phyloP scores from a whole-genome alignment of 2,797 vertebrate genomes.

The Melanotaenia boesemani region DNA sequence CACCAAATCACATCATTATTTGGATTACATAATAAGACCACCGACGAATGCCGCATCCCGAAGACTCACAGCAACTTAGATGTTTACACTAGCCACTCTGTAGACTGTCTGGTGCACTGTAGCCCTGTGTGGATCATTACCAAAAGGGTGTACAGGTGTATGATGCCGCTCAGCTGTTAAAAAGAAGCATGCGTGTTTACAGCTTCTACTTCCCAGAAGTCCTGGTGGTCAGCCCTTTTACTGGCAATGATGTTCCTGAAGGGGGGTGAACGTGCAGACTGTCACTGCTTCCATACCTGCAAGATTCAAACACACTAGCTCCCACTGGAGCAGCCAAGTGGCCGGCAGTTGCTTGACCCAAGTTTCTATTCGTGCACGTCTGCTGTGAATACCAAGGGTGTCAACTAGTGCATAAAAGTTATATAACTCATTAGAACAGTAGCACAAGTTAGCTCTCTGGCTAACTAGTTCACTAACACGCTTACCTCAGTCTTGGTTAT shows the following conservation, averaged over 20 bases:
- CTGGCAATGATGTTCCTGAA: slow-evolving; percentile 58
- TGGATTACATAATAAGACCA: slow-evolving; percentile 73
- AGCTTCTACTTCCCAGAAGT: slow-evolving; percentile 68
- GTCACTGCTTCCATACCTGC: slow-evolving; percentile 55
- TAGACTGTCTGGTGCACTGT: slow-evolving; percentile 9
- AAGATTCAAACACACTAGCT: slow-evolving; percentile 55
- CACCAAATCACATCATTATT: slow-evolving; percentile 63
- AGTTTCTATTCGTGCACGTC: slow-evolving; percentile 49
- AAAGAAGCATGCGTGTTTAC: slow-evolving; percentile 49
- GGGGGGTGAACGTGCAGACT: slow-evolving; percentile 50
- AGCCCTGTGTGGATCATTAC: slow-evolving; percentile 31
- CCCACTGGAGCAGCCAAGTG: slow-evolving; percentile 29
- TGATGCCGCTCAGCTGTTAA: slow-evolving; percentile 15
- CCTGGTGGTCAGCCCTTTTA: slow-evolving; percentile 61
- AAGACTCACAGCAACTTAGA: slow-evolving; percentile 35
- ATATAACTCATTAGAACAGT: slow-evolving; percentile 74
- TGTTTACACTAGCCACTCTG: slow-evolving; percentile 38
- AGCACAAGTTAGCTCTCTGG: slow-evolving; percentile 75
- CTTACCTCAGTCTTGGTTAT: slow-evolving; percentile 98
- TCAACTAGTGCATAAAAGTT: slow-evolving; percentile 78
- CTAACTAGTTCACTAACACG: slow-evolving; percentile 66
- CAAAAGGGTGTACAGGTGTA: slow-evolving; percentile 52
- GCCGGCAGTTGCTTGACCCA: slow-evolving; percentile 39
- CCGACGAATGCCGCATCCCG: slow-evolving; percentile 65
- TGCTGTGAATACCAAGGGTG: slow-evolving; percentile 42